phyloP scores from a whole-genome alignment of 2,888 invertebrate genomes.

The Amorpha juglandis region DNA sequence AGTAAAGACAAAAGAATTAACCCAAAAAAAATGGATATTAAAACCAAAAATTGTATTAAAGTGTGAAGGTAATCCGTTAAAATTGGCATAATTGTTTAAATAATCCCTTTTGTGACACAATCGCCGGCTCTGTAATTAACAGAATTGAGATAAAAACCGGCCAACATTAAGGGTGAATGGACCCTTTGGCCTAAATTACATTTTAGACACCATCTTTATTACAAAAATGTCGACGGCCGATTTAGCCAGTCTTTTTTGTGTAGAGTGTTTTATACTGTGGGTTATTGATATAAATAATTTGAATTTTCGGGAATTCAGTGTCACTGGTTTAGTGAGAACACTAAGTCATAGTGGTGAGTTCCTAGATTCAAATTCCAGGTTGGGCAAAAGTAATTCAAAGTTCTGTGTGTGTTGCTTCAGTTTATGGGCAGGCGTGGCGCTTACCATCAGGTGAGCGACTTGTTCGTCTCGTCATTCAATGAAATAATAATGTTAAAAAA shows the following conservation, averaged over 20 bases:
- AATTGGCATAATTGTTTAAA: conserved; percentile 39
- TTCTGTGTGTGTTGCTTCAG: no score
- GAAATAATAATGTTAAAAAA: no score
- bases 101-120: conserved; percentile 34
- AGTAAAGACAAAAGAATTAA: neutral
- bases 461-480: no score
- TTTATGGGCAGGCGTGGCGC: no score
- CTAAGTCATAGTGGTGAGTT: no score
- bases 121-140: conserved; percentile 46
- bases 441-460: no score
- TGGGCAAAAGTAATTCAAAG: no score
- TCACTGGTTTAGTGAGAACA: no score
- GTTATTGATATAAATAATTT: no score
- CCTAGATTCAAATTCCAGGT: no score
- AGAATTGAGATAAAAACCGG: conserved; percentile 47
- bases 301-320: no score
- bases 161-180: conserved; percentile 35
- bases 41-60: conserved; percentile 22
- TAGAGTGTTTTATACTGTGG: neutral
- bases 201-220: conserved; percentile 45
- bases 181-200: conserved; percentile 44
- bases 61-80: conserved; percentile 18
- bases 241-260: neutral
- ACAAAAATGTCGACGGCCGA: conserved; percentile 40
- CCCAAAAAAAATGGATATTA: conserved; percentile 12